phyloP scores from a whole-genome alignment of 2,113 vertebrate species.

The Crotalus helleri region DNA sequence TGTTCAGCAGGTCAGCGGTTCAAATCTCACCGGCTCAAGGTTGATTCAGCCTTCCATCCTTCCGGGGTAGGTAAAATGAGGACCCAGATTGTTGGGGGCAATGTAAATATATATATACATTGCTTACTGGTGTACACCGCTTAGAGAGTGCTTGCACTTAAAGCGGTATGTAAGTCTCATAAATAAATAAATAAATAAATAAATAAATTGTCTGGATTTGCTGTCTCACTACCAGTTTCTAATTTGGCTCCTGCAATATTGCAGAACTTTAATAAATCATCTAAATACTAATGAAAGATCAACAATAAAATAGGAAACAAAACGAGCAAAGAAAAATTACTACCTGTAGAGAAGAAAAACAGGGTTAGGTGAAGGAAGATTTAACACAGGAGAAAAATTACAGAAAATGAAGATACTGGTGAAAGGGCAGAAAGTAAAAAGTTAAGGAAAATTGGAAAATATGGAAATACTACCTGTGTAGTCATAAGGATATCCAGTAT shows the following conservation, averaged over 20 bases:
- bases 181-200: too few relatives aligned
- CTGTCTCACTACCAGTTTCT: background rate
- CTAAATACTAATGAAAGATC: background rate
- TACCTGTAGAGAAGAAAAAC: background rate
- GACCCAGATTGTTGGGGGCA: too few relatives aligned
- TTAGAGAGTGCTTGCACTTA: too few relatives aligned
- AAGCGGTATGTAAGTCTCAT: too few relatives aligned
- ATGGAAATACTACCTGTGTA: background rate
- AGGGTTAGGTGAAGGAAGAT: background rate
- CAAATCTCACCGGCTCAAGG: too few relatives aligned
- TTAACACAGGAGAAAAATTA: background rate
- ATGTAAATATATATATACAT: too few relatives aligned
- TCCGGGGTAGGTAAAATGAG: too few relatives aligned
- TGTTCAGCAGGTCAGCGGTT: too few relatives aligned
- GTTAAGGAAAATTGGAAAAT: background rate
- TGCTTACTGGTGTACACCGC: too few relatives aligned
- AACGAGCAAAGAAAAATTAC: background rate
- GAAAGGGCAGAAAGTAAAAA: background rate
- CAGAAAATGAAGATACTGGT: too few relatives aligned
- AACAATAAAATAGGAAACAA: background rate
- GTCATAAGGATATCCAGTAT: background rate
- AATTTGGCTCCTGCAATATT: background rate
- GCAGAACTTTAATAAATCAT: background rate
- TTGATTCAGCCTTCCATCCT: too few relatives aligned
- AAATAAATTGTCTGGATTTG: background rate